Conservation (phyloP, 2,888 invertebrate genomes). For the Mythimna albipuncta region DNA sequence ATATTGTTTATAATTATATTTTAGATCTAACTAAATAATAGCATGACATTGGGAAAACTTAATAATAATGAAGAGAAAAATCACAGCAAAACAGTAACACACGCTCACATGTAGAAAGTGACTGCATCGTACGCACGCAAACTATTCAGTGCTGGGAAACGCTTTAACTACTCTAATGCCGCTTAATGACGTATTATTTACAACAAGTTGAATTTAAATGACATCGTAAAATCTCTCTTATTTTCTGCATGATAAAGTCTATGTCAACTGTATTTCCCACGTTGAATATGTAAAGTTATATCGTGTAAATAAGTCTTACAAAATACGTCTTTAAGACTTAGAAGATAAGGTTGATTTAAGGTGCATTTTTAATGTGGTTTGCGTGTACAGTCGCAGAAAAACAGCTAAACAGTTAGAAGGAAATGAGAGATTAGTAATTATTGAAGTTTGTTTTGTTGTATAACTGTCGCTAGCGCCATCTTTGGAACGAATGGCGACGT, state of each 20-base stretch:
- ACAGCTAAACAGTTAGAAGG: slow-evolving; percentile 54
- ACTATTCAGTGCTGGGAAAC: slow-evolving; percentile 46
- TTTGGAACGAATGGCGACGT: slow-evolving; percentile 39
- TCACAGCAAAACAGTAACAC: slow-evolving; percentile 3
- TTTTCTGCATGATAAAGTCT: not conserved
- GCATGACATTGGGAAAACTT: not conserved
- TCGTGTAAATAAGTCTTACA: not conserved
- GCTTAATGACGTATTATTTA: slow-evolving; percentile 41
- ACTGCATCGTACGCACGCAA: slow-evolving; percentile 35
- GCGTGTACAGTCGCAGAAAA: slow-evolving; percentile 38
- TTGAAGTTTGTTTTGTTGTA: slow-evolving; percentile 59
- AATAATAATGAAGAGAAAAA: not conserved
- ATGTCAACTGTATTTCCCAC: slow-evolving; percentile 4
- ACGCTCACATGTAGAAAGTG: slow-evolving; percentile 45
- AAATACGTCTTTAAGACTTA: not conserved
- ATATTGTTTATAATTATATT: too few relatives aligned
- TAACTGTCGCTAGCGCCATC: slow-evolving; percentile 54
- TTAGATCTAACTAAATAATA: too few relatives aligned
- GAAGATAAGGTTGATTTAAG: not conserved
- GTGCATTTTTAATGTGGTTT: slow-evolving; percentile 9
- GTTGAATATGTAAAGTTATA: not conserved
- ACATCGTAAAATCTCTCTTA: slow-evolving; percentile 18
- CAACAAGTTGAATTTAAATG: not conserved
- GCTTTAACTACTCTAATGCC: slow-evolving; percentile 44
- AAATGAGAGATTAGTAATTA: slow-evolving; percentile 61